phyloP scores from a whole-genome alignment of 37 sponge, comb jelly and placozoan species.

The Ianthella basta region DNA sequence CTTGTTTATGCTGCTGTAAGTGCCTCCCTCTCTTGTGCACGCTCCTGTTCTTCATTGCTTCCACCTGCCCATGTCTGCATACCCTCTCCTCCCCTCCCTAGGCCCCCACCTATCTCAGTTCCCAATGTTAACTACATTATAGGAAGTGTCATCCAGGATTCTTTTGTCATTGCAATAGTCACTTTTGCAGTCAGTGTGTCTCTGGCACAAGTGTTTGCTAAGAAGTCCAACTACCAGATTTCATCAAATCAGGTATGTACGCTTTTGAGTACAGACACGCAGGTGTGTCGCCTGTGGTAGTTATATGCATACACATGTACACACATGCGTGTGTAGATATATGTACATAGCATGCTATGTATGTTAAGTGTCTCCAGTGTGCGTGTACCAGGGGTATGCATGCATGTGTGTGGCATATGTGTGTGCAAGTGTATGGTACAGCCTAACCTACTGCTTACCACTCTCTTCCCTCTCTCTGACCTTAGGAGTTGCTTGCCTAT shows the following conservation, averaged over 20 bases:
- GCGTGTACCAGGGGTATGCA: background rate
- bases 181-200: conserved; percentile 72
- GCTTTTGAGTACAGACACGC: background rate
- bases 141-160: conserved; percentile 46
- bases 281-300: background rate
- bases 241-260: conserved; percentile 32
- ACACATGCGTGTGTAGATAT: background rate
- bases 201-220: conserved; percentile 69
- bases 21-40: too few relatives aligned
- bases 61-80: too few relatives aligned
- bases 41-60: too few relatives aligned
- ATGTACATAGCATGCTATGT: too few relatives aligned
- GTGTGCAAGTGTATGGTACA: too few relatives aligned
- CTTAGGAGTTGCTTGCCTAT: conserved; percentile 86
- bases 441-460: too few relatives aligned
- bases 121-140: conserved; percentile 50
- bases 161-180: conserved; percentile 73
- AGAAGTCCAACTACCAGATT: conserved; percentile 53
- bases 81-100: background rate
- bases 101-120: conserved; percentile 45
- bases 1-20: too few relatives aligned
- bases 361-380: too few relatives aligned
- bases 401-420: background rate
- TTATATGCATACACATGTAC: background rate
- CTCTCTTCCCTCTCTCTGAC: background rate